Evolutionary conservation across 2,113 vertebrate genomes (phyloP), one percentile per base, ranked within the genome.

Genomic region (Chinchilla lanigera): DNA sequence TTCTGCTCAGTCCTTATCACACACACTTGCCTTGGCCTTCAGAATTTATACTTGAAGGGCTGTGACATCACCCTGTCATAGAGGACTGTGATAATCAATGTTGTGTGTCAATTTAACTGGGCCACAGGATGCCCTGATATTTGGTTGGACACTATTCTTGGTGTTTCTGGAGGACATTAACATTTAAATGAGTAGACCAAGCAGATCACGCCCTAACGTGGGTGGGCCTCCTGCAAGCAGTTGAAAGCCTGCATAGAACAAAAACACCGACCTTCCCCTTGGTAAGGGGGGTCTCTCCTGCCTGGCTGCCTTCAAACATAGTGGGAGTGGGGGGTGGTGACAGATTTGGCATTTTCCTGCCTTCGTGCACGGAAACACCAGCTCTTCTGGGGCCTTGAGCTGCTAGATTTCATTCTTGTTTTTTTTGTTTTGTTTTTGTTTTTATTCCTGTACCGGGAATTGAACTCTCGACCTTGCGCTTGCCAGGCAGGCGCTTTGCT

Each of bases 131-230:
- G 19, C 24, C 85, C 61, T 56, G 78, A 61, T 54, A 89, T 47
- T 94, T 96, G 63, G 30, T 67, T 61, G 87, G 78, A 94, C 4
- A 69, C 89, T 67, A 84, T 41, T 56, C 63, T 50, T 28, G 78
- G 38, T 65, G 19, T 89, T 89, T 65, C 30, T 80, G 47, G n/a
- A 61, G 28, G 69, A 8, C 19, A 89, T 54, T 41, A 80, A 33
- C 17, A 33, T 54, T 71, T 89, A 28, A 61, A 22, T 20, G 20
- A 60, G 69, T 75, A 63, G 7, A 65, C 14, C 8, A 35, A 63
- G 14, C 78, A 63, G 47, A 73, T 75, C 54, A 92, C 60, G 61
- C 24, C 41, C 71, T 24, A 3, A 41, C 12, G 54, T 41, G 38
- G 30, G 20, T 75, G 56, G 61, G n/a, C 17, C 69, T 41, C 19